These are phyloP conservation scores for Lordiphosa clarofinis DNA, from an alignment of 1,140 invertebrate species.

Conservation along the genomic window DNA sequence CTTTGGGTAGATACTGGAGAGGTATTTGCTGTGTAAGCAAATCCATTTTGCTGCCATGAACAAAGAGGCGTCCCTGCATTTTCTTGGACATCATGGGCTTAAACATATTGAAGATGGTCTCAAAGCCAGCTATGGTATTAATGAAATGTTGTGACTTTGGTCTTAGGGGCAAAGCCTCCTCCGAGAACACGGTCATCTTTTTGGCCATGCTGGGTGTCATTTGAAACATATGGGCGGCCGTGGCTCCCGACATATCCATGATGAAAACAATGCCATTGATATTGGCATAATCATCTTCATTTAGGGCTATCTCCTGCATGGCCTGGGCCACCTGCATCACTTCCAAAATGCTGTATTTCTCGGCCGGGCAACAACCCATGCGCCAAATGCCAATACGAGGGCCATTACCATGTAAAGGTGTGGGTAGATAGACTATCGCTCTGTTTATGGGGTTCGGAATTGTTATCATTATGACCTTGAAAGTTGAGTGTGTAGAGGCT, in stretches of 20 bases:
- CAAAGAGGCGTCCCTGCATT: slow-evolving; percentile 79
- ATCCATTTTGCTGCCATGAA: slow-evolving; percentile 81
- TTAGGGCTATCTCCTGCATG: slow-evolving; percentile 61
- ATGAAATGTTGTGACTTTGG: slow-evolving; percentile 81
- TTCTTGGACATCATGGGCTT: slow-evolving; percentile 81
- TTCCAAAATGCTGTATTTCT: slow-evolving; percentile 54
- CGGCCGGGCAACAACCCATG: slow-evolving; percentile 35
- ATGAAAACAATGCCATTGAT: slow-evolving; percentile 80
- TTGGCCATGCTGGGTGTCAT: slow-evolving; percentile 80
- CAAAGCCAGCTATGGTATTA: slow-evolving; percentile 81
- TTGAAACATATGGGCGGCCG: slow-evolving; percentile 80
- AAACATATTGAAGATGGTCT: slow-evolving; percentile 80
- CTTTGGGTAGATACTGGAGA: slow-evolving; percentile 81
- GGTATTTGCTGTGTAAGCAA: slow-evolving; percentile 80
- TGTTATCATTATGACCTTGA: slow-evolving; percentile 11
- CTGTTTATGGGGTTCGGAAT: slow-evolving; percentile 19
- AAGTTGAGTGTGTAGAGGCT: not conserved
- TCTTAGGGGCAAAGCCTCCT: slow-evolving; percentile 81
- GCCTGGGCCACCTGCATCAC: slow-evolving; percentile 46
- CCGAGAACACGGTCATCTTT: slow-evolving; percentile 79
- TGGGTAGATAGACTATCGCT: slow-evolving; percentile 61
- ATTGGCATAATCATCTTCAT: slow-evolving; percentile 80
- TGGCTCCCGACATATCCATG: slow-evolving; percentile 79
- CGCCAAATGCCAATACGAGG: slow-evolving; percentile 50
- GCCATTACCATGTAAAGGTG: slow-evolving; percentile 62